Conservation (phyloP, 2,888 invertebrate species). For the Rugalucina vietnamica region DNA sequence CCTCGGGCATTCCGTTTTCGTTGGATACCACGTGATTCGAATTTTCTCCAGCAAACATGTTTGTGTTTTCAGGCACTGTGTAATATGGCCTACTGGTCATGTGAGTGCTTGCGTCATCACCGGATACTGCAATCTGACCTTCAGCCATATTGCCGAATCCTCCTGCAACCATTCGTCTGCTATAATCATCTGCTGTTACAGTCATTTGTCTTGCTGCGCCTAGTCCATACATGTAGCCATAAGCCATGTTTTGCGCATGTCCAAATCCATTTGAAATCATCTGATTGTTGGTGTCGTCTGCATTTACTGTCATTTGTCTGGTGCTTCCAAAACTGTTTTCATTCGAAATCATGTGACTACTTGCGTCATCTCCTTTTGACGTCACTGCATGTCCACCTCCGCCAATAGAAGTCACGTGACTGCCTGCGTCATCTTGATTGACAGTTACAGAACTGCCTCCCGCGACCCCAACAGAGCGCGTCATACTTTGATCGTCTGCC, state of each 20-base stretch:
- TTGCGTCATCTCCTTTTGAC: neutral
- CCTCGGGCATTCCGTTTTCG: too few relatives aligned
- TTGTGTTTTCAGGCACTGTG: too few relatives aligned
- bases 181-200: neutral
- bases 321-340: too few relatives aligned
- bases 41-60: too few relatives aligned
- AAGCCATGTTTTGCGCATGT: too few relatives aligned
- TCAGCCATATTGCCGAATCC: neutral
- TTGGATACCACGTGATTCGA: too few relatives aligned
- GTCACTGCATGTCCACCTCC: neutral
- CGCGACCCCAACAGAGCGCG: neutral
- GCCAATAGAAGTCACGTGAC: neutral
- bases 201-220: too few relatives aligned
- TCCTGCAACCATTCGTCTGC: neutral
- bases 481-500: neutral
- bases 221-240: too few relatives aligned
- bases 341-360: neutral
- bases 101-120: neutral
- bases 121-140: neutral
- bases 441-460: neutral
- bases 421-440: neutral
- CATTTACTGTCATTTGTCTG: too few relatives aligned
- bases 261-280: too few relatives aligned
- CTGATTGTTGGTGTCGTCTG: too few relatives aligned
- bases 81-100: too few relatives aligned